Conservation (phyloP, 1,140 invertebrate species). For the Drosophila navojoa region DNA sequence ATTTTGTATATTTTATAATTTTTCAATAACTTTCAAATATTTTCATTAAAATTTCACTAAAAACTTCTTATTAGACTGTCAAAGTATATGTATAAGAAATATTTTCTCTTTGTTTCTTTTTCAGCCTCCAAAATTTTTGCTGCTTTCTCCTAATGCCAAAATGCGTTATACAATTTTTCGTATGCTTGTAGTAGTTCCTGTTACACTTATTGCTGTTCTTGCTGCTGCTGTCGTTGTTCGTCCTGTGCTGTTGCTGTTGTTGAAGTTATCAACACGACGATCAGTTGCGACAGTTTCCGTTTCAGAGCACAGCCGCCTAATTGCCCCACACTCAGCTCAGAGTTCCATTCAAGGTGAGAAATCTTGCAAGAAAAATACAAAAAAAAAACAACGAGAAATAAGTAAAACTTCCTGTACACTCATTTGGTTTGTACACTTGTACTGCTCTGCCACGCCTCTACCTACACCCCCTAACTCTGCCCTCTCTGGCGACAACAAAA, state of each 20-base stretch:
- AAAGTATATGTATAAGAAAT: slow-evolving; percentile 52
- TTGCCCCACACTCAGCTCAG: slow-evolving; percentile 72
- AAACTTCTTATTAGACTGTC: slow-evolving; percentile 21
- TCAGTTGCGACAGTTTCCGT: slow-evolving; percentile 80
- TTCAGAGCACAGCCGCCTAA: slow-evolving; percentile 70
- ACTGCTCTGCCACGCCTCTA: slow-evolving; percentile 40
- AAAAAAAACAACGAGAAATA: slow-evolving; percentile 20
- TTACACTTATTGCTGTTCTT: slow-evolving; percentile 33
- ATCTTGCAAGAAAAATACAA: slow-evolving; percentile 32
- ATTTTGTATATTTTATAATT: no score
- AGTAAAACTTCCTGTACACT: slow-evolving; percentile 76
- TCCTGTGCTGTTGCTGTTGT: slow-evolving; percentile 40
- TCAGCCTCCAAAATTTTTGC: slow-evolving; percentile 57
- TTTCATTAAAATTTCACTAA: no score
- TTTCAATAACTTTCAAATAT: no score
- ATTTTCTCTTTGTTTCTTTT: slow-evolving; percentile 37
- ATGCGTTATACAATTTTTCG: slow-evolving; percentile 49
- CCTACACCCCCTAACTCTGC: background rate
- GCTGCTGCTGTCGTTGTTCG: slow-evolving; percentile 4
- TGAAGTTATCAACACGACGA: slow-evolving; percentile 78
- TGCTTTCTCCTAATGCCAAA: slow-evolving; percentile 44
- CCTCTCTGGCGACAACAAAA: background rate
- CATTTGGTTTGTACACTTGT: slow-evolving; percentile 62
- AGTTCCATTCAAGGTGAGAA: slow-evolving; percentile 68
- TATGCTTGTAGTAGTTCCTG: slow-evolving; percentile 18